Base-by-base conservation (phyloP, 2,113 vertebrate species). In the Poeciliopsis occidentalis region DNA sequence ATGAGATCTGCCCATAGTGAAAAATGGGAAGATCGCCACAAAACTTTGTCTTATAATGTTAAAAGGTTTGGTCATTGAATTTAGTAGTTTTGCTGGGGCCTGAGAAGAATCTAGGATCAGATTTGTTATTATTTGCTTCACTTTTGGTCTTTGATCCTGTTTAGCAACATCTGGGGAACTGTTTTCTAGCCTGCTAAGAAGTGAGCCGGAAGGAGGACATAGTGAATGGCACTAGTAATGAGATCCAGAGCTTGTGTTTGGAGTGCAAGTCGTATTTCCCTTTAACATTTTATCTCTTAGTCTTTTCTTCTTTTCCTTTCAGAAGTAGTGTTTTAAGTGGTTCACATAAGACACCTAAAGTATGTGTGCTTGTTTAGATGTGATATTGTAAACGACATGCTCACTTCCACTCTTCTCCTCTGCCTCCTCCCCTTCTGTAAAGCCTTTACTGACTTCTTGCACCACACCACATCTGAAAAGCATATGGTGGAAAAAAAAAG, bases 401-500 rank as follows among this genome's bases (percentile, higher is more conserved):
- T 69, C 32, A 31, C 61, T 2, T 44, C 81, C 39, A 51, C 47
- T n/a, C n/a, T n/a, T n/a, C n/a, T n/a, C n/a, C n/a, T n/a, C n/a
- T n/a, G n/a, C n/a, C n/a, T n/a, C n/a, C n/a, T n/a, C n/a, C n/a
- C n/a, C n/a, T n/a, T n/a, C n/a, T n/a, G n/a, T n/a, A n/a, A n/a
- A n/a, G n/a, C 71, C 70, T 73, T 79, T 78, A 81, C 74, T 78
- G 68, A 78, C 74, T 67, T 73, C 71, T 85, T 85, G 81, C 80
- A 39, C 84, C 68, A 73, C 74, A 67, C 90, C 91, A 93, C 89
- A 91, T 94, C 92, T 96, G 94, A 95, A 92, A 73, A 86, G 85
- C 88, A 86, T 89, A 85, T 91, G 87, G 91, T 91, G 91, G 91
- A 93, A 93, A 92, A 95, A 66, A 39, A 66, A 39, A 37, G 60